Percentiles rank a stretch among this genome's conserved stretches.
phyloP scores from a whole-genome alignment of 2,888 invertebrate genomes.

The Eulithis prunata region DNA sequence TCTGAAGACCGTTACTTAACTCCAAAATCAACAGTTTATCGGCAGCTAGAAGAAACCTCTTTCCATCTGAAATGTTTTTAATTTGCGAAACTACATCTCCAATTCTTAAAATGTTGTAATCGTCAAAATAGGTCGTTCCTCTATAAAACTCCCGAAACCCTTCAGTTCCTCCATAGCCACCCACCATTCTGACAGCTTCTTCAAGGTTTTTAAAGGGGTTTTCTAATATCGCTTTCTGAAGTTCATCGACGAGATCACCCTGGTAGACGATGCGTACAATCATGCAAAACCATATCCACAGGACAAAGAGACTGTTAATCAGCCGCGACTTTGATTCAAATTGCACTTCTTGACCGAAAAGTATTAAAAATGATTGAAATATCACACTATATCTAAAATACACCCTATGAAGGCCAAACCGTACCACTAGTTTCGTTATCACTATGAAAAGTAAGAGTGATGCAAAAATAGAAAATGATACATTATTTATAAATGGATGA shows the following conservation, averaged over 20 bases:
- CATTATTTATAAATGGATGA: constrained; percentile 53
- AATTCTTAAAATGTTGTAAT: constrained; percentile 44
- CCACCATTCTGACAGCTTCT: constrained; percentile 52
- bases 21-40: constrained; percentile 44
- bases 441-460: constrained; percentile 31
- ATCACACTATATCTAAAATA: constrained; percentile 37
- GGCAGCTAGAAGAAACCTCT: constrained; percentile 52
- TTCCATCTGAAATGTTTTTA: constrained; percentile 51
- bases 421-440: constrained; percentile 32
- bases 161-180: constrained; percentile 55
- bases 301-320: constrained; percentile 53
- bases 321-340: constrained; percentile 53
- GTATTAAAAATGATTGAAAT: constrained; percentile 53
- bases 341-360: constrained; percentile 58
- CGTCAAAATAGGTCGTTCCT: constrained; percentile 47
- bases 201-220: constrained; percentile 49
- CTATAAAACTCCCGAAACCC: constrained; percentile 47
- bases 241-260: constrained; percentile 56
- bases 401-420: constrained; percentile 38
- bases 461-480: constrained; percentile 42
- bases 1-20: constrained; percentile 47
- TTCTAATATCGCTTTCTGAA: constrained; percentile 56
- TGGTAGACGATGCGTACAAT: constrained; percentile 63
- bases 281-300: constrained; percentile 69
- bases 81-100: constrained; percentile 42